Percentiles rank a stretch among this genome's conserved stretches.
Conservation (phyloP, 2,113 vertebrate species). For the Penelope pileata region DNA sequence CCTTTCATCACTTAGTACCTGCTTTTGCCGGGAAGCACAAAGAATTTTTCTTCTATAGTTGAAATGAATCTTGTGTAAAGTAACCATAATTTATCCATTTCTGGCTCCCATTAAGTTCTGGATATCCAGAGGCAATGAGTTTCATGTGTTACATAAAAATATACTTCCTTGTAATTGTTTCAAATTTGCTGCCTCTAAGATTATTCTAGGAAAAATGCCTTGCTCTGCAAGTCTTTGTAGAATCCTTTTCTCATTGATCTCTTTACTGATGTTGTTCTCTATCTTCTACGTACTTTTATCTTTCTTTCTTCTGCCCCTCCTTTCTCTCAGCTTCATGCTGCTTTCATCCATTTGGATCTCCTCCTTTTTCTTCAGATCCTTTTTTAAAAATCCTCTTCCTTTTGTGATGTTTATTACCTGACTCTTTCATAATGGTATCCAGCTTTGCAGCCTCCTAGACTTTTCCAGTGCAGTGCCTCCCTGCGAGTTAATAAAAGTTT, state of each 20-base stretch:
- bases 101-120: constrained; percentile 23
- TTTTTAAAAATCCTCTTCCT: not conserved
- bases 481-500: not conserved
- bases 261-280: not conserved
- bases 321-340: not conserved
- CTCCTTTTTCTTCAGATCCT: constrained; percentile 10
- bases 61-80: constrained; percentile 4
- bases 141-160: constrained; percentile 27
- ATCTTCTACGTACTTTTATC: not conserved
- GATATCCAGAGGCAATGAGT: constrained; percentile 11
- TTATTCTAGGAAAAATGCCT: not conserved
- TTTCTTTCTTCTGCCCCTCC: not conserved
- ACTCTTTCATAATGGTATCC: not conserved
- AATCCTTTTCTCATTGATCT: constrained; percentile 1
- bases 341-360: not conserved
- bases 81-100: constrained; percentile 9
- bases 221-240: not conserved
- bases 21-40: not conserved
- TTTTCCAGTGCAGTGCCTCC: not conserved
- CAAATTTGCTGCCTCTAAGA: not conserved
- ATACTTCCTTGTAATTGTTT: constrained; percentile 13
- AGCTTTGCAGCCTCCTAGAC: not conserved
- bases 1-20: not conserved
- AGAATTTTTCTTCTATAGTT: not conserved
- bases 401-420: constrained; percentile 17